Evolutionary conservation across 2,113 vertebrate species (phyloP), one percentile per base, ranked within the genome.

Genomic region (Chloropsis cyanopogon): DNA sequence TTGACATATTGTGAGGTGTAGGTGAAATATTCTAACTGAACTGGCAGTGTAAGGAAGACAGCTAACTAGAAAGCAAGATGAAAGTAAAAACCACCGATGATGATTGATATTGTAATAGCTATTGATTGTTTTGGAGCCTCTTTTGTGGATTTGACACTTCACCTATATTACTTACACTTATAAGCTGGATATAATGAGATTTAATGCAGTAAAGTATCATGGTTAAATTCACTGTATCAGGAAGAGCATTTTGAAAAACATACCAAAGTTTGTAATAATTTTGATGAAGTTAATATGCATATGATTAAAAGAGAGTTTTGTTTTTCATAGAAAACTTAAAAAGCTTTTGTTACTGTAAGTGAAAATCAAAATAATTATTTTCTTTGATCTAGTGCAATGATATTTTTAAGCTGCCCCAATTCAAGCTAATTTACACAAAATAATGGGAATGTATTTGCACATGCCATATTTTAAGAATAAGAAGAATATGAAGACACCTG

Each of bases 11-110:
- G 97, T 98, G 98, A 98, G 98, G 98, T 99, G 98, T 98, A 98
- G 98, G 97, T 98, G 98, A 99, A 98, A 98, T 98, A 98, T 97
- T 98, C 98, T 97, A 97, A 98, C 97, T 98, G 97, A 98, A 98
- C 96, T 98, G 98, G 99, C 98, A 98, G 97, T 98, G 97, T 97
- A 97, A 97, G 96, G 92, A 95, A 97, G 98, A 97, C 95, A 96
- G 96, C 97, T 98, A 98, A 98, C 97, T 98, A 98, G 97, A 95
- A 98, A 90, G 96, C 88, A 92, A 97, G 97, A 98, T 98, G 97
- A 98, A 98, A 98, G 97, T 97, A 97, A 97, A 97, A 97, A 44
- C 87, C 94, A 97, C 91, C 93, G 1, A 90, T 96, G 89, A 93
- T 97, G 98, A 98, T 97, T 98, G 97, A 97, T 97, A 97, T 94